These are phyloP conservation scores for Artibeus lituratus DNA, from an alignment of 2,797 vertebrate species.

Conservation along the genomic window DNA sequence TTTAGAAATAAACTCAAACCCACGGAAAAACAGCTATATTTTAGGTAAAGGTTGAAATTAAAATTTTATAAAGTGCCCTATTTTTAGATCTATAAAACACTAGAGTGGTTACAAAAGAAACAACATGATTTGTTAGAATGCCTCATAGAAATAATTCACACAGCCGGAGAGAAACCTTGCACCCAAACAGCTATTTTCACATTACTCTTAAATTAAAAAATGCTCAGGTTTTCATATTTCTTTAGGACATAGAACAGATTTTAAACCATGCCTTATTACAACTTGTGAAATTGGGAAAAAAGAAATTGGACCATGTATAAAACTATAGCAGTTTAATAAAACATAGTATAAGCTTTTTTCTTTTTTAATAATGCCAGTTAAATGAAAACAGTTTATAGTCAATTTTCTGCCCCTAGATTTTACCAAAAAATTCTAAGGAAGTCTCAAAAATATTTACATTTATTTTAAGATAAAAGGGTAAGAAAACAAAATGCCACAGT, in stretches of 20 bases:
- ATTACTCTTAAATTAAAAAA: background rate
- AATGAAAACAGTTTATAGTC: background rate
- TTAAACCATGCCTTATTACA: constrained; percentile 25
- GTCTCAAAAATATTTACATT: background rate
- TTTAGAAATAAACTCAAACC: background rate
- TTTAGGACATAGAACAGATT: background rate
- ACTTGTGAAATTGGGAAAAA: constrained; percentile 11
- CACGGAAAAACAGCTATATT: background rate
- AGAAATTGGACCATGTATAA: constrained; percentile 25
- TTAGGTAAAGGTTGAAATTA: background rate
- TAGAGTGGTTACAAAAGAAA: background rate
- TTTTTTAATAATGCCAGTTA: constrained; percentile 20
- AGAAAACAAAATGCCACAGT: background rate
- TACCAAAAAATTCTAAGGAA: background rate
- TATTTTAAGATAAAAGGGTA: background rate
- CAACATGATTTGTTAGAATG: background rate
- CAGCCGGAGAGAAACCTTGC: background rate
- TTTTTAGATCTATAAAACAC: background rate
- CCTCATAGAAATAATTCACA: background rate
- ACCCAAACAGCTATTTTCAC: background rate
- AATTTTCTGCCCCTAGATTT: background rate
- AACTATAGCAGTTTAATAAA: constrained; percentile 21
- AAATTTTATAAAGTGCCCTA: background rate
- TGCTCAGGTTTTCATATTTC: constrained; percentile 15
- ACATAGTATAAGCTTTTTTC: background rate